A percentile compares a stretch with the other conserved stretches of the same genome.
Evolutionary conservation across 2,113 vertebrate genomes (phyloP).

Genomic region (Mola mola): DNA sequence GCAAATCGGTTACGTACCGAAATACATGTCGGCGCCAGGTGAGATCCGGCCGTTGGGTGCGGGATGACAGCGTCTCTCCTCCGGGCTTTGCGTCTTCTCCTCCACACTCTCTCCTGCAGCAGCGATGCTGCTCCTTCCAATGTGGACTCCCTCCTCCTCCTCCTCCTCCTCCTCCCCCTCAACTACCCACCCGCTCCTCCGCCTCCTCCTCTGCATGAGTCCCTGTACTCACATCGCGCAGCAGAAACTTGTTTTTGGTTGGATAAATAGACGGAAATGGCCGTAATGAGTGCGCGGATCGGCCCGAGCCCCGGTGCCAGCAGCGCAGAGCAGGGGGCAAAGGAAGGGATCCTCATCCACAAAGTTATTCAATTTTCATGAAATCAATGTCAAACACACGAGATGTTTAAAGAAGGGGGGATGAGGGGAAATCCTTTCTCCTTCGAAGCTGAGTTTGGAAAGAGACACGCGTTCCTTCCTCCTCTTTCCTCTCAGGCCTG

Average conservation of each 20-base stretch:
- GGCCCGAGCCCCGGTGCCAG: constrained; percentile 5
- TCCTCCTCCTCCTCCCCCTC: constrained; percentile 19
- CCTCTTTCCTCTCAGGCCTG: constrained; percentile 38
- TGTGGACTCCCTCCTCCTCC: constrained; percentile 60
- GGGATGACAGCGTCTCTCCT: constrained; percentile 42
- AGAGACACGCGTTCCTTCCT: constrained; percentile 14
- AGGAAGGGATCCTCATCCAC: not conserved
- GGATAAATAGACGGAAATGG: constrained; percentile 42
- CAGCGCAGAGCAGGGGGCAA: not conserved
- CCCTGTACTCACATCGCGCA: constrained; percentile 21
- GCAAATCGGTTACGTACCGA: constrained; percentile 57
- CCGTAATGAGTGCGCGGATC: constrained; percentile 34
- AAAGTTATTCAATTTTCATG: too few relatives aligned
- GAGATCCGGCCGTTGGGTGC: constrained; percentile 42
- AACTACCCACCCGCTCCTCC: too few relatives aligned
- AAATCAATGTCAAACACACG: not conserved
- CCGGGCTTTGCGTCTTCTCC: constrained; percentile 34
- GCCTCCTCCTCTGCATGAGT: not conserved
- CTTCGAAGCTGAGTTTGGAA: constrained; percentile 11
- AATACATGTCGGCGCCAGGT: constrained; percentile 55
- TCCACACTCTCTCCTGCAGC: constrained; percentile 50
- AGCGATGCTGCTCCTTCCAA: constrained; percentile 61
- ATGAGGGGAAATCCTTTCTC: constrained; percentile 10
- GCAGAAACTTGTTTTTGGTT: constrained; percentile 40
- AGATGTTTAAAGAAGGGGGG: not conserved